Conservation (phyloP, 92 coral and sea anemone species). For the Bergia sp. region DNA sequence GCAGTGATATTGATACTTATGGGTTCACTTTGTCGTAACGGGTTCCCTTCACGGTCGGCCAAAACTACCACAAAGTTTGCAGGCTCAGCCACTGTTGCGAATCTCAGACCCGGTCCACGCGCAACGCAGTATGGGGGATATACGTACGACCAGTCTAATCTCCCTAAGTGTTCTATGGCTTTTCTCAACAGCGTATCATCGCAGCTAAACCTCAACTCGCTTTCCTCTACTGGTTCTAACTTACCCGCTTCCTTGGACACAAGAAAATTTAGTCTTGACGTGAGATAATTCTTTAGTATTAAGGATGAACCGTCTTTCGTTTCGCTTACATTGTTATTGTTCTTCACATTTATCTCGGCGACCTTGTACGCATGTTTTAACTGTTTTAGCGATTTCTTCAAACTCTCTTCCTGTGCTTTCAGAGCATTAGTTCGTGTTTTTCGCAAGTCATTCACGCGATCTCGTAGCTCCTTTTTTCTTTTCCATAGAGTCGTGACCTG, state of each 20-base stretch:
- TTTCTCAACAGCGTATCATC: slow-evolving; percentile 64
- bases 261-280: slow-evolving; percentile 54
- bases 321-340: slow-evolving; percentile 13
- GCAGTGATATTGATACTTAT: slow-evolving; percentile 43
- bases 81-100: slow-evolving; percentile 54
- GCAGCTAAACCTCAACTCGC: slow-evolving; percentile 49
- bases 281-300: slow-evolving; percentile 48
- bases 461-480: slow-evolving; percentile 66
- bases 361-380: slow-evolving; percentile 67
- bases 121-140: slow-evolving; percentile 61
- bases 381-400: slow-evolving; percentile 48
- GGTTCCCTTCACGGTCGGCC: slow-evolving; percentile 58
- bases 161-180: slow-evolving; percentile 62
- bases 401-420: slow-evolving; percentile 53
- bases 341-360: slow-evolving; percentile 58
- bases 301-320: slow-evolving; percentile 58
- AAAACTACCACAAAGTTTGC: slow-evolving; percentile 56
- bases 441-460: slow-evolving; percentile 55
- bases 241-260: slow-evolving; percentile 46
- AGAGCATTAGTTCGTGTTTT: slow-evolving; percentile 51
- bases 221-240: slow-evolving; percentile 56
- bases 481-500: slow-evolving; percentile 59
- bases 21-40: slow-evolving; percentile 33
- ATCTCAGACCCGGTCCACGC: slow-evolving; percentile 63
- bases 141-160: slow-evolving; percentile 48